Evolutionary conservation across 2,113 vertebrate genomes (phyloP), one percentile per base, ranked within the genome.

Genomic region (Oncorhynchus keta): DNA sequence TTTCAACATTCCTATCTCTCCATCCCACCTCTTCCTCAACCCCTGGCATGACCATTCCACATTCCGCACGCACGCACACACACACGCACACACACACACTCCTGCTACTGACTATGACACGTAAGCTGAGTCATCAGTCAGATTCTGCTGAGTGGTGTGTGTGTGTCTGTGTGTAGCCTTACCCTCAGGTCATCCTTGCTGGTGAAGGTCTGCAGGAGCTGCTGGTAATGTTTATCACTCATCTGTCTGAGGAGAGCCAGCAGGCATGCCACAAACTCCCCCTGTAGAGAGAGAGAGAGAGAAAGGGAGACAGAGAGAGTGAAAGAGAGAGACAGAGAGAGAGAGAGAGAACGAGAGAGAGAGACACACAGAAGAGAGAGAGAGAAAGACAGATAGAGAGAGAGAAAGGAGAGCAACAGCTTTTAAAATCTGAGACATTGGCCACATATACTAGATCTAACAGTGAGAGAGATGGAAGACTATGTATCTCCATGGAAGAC

Each of bases 191-290:
- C 95, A n/a, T 99, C 98, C 86, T 97, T 99, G 85, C 92, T 96
- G 86, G 30, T 94, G 92, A 98, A 98, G 62, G 95, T 95, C 79
- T 98, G 96, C 75, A 99, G 95, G 82, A 99, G 96, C 84, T 98
- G 95, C 80, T 98, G 96, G 84, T 98, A 99, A 89, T 99, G 98
- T 80, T 94, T 93, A 85, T 99, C 97, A 51, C 95, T 98, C 98
- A 99, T 99, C 86, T 99, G 97, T 80, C 96, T 93, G 79, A 99
- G 90, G 0, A 99, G 91, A 18, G 97, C 97, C 83, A 99, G 79
- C 45, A 99, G 93, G 89, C 97, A 99, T 0, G 97, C 96, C 80
- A 99, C 97, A 93, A 99, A 99, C 85, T 99, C 97, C 3, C 97
- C 98, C 97, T 99, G 88, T 79, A 68, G 51, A 48, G 55, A 14